These are phyloP conservation scores for Passer domesticus DNA, from an alignment of 2,113 vertebrate genomes.

Conservation along the genomic window DNA sequence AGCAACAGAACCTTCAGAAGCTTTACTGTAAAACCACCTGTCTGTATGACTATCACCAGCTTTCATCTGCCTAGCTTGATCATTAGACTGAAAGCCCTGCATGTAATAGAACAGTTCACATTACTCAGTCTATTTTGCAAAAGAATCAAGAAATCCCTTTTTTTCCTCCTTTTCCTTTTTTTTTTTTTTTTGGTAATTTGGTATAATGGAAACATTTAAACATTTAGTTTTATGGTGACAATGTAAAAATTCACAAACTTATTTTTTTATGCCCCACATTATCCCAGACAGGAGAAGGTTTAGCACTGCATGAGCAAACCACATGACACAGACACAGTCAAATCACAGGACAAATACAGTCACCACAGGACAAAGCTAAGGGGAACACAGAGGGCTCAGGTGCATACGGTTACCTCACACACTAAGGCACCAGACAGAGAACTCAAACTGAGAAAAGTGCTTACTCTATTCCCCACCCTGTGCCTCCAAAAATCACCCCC, in stretches of 20 bases:
- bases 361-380: conserved; percentile 85
- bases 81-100: neutral
- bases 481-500: conserved; percentile 99
- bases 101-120: neutral
- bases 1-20: neutral
- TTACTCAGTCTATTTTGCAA: neutral
- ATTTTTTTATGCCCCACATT: conserved; percentile 89
- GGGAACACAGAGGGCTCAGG: conserved; percentile 82
- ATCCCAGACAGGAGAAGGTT: conserved; percentile 96
- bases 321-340: conserved; percentile 89
- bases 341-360: conserved; percentile 86
- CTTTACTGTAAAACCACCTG: neutral
- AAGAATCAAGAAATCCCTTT: neutral
- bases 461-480: conserved; percentile 99
- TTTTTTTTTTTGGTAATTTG: neutral
- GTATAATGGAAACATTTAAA: conserved; percentile 52
- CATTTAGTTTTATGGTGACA: conserved; percentile 28
- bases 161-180: neutral
- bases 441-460: conserved; percentile 92
- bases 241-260: conserved; percentile 49
- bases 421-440: conserved; percentile 87
- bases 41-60: neutral
- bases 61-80: neutral
- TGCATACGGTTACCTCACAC: conserved; percentile 79
- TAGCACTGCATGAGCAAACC: conserved; percentile 88